A percentile compares a stretch with the other conserved stretches of the same genome.
These are phyloP conservation scores for Motacilla tschutschensis DNA, from an alignment of 2,113 vertebrate species.

Conservation along the genomic window DNA sequence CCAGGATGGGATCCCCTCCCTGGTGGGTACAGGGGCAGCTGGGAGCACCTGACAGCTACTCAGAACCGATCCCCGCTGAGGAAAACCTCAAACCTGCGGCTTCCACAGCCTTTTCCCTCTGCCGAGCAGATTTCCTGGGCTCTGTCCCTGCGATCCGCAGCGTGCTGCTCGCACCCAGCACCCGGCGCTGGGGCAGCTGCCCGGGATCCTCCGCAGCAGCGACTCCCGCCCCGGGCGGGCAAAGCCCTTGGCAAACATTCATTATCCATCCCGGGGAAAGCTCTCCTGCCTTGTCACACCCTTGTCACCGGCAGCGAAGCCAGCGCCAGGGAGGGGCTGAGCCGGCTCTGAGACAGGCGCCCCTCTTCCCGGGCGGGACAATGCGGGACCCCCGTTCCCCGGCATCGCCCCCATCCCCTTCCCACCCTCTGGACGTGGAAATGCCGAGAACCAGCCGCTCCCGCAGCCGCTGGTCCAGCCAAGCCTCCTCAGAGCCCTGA, in stretches of 20 bases:
- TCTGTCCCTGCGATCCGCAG: accelerated
- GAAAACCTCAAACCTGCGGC: not conserved
- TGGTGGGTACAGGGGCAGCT: accelerated
- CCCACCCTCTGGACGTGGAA: accelerated
- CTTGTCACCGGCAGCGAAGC: not conserved
- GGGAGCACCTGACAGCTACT: not conserved
- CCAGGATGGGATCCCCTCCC: not conserved
- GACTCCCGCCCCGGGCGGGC: not conserved
- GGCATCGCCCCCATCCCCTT: not conserved
- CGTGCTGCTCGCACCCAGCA: not conserved
- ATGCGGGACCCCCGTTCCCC: accelerated
- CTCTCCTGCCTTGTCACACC: not conserved
- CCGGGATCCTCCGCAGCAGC: not conserved
- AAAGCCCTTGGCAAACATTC: not conserved
- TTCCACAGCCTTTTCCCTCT: not conserved
- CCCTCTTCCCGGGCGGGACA: not conserved
- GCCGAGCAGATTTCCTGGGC: not conserved
- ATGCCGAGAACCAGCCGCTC: not conserved
- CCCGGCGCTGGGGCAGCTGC: not conserved
- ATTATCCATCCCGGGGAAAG: not conserved
- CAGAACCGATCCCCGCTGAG: not conserved
- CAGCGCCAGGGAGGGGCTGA: not conserved
- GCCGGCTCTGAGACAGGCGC: not conserved
- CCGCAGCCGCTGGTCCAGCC: not conserved
- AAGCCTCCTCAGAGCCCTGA: not conserved